Evolutionary conservation across 1,140 invertebrate genomes (phyloP).

Genomic region (Macrobrachium nipponense): DNA sequence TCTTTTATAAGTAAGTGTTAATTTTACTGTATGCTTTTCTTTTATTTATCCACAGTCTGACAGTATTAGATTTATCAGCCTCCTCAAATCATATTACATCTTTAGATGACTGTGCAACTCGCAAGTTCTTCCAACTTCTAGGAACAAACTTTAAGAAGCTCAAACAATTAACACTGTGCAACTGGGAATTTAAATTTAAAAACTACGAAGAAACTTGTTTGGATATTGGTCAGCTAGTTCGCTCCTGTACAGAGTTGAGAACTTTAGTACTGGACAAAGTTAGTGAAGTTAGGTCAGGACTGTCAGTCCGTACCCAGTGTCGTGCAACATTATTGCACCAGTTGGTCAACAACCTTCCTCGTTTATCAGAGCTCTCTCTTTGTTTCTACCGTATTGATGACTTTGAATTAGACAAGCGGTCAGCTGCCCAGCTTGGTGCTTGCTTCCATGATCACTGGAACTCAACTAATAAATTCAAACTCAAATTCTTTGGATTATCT

Average conservation of each 20-base stretch:
- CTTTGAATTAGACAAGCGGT: constrained; percentile 35
- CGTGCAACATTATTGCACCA: constrained; percentile 56
- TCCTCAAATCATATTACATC: constrained; percentile 28
- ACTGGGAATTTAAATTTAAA: constrained; percentile 59
- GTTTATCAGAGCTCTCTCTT: constrained; percentile 50
- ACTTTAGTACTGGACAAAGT: constrained; percentile 51
- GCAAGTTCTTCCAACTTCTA: constrained; percentile 54
- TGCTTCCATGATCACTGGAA: constrained; percentile 63
- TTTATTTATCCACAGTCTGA: constrained; percentile 41
- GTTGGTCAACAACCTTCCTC: constrained; percentile 48
- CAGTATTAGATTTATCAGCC: constrained; percentile 51
- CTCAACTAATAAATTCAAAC: constrained; percentile 32
- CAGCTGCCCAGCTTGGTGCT: constrained; percentile 37
- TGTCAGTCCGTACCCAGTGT: constrained; percentile 27
- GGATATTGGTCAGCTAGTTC: constrained; percentile 26
- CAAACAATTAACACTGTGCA: constrained; percentile 43
- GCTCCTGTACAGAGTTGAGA: constrained; percentile 49
- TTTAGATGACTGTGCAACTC: constrained; percentile 45
- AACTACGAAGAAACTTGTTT: constrained; percentile 46
- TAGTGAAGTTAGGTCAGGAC: constrained; percentile 34
- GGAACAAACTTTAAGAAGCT: constrained; percentile 51
- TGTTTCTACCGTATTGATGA: constrained; percentile 57
- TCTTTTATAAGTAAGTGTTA: no score
- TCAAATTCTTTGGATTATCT: constrained; percentile 56
- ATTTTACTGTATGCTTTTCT: not conserved